phyloP scores from a whole-genome alignment of 2,797 vertebrate species.

The Malurus splendens region DNA sequence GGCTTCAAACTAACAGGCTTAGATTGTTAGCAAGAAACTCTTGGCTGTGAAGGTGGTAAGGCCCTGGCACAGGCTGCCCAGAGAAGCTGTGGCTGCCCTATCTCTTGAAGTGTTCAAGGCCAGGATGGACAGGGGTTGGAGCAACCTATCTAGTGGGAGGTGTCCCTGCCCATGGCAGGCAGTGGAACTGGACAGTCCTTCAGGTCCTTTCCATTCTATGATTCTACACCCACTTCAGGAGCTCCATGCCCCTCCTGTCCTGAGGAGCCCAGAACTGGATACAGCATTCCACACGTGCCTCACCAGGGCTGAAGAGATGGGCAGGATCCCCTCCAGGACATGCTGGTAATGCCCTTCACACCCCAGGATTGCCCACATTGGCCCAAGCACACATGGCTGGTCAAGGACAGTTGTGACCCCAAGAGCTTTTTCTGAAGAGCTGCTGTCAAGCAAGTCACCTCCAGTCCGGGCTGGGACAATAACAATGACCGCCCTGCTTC shows the following conservation, averaged over 20 bases:
- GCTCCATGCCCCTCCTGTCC: too few relatives aligned
- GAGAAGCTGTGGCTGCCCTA: neutral
- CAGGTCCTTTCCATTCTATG: neutral
- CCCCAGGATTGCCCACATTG: neutral
- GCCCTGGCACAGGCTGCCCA: neutral
- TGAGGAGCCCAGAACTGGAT: neutral
- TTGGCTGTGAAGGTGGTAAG: neutral
- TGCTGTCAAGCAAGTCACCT: neutral
- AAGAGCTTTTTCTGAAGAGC: neutral
- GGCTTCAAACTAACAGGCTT: neutral
- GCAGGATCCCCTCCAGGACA: neutral
- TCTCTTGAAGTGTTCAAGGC: neutral
- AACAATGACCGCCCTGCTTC: neutral
- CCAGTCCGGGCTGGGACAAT: neutral
- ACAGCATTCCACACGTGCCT: neutral
- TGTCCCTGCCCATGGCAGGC: neutral
- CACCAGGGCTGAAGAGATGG: neutral
- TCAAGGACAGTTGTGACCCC: neutral
- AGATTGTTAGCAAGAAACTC: neutral
- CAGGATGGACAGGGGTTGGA: neutral
- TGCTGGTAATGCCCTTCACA: neutral
- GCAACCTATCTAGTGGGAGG: neutral
- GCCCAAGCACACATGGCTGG: neutral
- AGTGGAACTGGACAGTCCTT: neutral
- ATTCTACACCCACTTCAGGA: neutral